Conservation (phyloP, 2,888 invertebrate genomes). For the Muscina levida region DNA sequence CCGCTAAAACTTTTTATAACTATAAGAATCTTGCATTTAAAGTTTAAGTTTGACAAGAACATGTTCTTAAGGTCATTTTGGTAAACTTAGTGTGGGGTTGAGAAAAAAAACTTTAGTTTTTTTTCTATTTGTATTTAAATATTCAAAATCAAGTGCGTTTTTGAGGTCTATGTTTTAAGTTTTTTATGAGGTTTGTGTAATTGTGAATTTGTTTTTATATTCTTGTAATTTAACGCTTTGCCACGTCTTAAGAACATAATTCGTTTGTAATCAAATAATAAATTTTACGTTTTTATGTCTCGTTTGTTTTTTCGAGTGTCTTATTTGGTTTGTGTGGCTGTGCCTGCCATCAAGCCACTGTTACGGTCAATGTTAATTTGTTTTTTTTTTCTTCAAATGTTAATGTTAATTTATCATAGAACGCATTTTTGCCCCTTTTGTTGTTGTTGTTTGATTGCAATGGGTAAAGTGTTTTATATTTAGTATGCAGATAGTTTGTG, state of each 20-base stretch:
- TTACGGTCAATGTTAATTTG: conserved; percentile 64
- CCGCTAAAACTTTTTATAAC: too few species aligned
- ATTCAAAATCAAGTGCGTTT: conserved; percentile 63
- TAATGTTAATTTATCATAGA: conserved; percentile 1
- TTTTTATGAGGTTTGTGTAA: conserved; percentile 35
- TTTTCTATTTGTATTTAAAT: conserved; percentile 1
- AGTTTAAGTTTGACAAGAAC: neutral
- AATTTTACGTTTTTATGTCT: conserved; percentile 24
- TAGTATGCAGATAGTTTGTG: neutral
- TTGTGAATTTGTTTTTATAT: conserved; percentile 29
- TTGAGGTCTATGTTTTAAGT: neutral
- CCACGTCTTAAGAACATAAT: conserved; percentile 33
- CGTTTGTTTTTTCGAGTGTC: conserved; percentile 25
- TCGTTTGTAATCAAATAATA: conserved; percentile 19
- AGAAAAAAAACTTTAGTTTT: conserved; percentile 12
- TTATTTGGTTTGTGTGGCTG: neutral
- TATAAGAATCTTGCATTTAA: neutral
- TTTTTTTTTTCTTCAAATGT: too few species aligned
- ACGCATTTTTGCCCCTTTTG: conserved; percentile 43
- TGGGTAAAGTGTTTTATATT: conserved; percentile 20
- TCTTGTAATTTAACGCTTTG: conserved; percentile 49
- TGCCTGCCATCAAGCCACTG: conserved; percentile 49
- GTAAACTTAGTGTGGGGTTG: neutral
- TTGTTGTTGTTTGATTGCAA: conserved; percentile 21
- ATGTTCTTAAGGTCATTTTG: conserved; percentile 33